Evolutionary conservation across 2,888 invertebrate species (phyloP), one percentile per base, ranked within the genome.

Genomic region (Plagodis pulveraria): DNA sequence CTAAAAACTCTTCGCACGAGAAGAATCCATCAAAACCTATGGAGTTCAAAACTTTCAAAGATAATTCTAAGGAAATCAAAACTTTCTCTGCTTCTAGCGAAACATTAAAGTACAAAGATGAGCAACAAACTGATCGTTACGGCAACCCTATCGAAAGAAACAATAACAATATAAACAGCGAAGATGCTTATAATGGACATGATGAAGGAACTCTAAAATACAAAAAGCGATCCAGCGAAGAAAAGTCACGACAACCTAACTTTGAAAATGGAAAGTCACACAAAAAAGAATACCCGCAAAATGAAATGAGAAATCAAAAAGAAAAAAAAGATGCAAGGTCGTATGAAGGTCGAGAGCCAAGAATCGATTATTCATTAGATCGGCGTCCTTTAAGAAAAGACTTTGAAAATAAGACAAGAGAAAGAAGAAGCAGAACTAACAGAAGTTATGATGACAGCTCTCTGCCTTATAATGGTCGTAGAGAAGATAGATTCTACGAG

Each of bases 31-130:
- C 89, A 8, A 91, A 91, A 77, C 78, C 83, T 4, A 90, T 92
- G 91, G 92, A 93, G 70, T 93, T 93, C 42, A 93, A 93, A 80
- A 93, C 93, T 2, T 93, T 93, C 58, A 93, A 93, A 77, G 93
- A 93, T 57, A 90, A 77, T 62, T 87, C 91, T 42, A 92, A 93
- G 71, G 93, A 93, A 76, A 80, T 93, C 2, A 91, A 93, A 80
- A 83, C 89, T 47, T 93, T 92, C 70, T 91, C 93, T 46, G 93
- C 91, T 33, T 93, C 93, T 56, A 93, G 93, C 44, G 93, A 93
- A 77, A 93, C 92, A 5, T 73, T 93, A 32, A 93, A 91, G 66
- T 91, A 92, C 73, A 91, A 91, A 82, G 91, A 92, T 62, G 90
- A 91, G 52, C 86, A 80, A 58, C 77, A 77, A 12, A 87, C 86